These are phyloP conservation scores for Clarias laeviceps DNA, from an alignment of 2,797 vertebrate genomes.

Conservation along the genomic window DNA sequence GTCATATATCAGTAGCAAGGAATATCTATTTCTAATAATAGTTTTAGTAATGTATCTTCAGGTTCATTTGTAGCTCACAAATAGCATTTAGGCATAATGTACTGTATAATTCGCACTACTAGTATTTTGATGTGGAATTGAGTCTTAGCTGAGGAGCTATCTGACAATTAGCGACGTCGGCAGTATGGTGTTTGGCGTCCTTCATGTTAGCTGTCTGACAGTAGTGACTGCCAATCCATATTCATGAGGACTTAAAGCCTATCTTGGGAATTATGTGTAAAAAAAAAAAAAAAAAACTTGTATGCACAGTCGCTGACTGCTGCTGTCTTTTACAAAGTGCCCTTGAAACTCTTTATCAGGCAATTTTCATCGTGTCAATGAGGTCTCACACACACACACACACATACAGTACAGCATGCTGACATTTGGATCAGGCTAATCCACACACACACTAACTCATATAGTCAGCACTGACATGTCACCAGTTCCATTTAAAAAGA, in stretches of 20 bases:
- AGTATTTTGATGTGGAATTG: not conserved
- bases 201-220: conserved; percentile 33
- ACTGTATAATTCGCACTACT: not conserved
- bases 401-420: not conserved
- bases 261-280: conserved; percentile 43
- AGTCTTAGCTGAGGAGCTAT: not conserved
- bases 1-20: not conserved
- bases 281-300: conserved; percentile 36
- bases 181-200: not conserved
- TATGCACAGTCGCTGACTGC: conserved; percentile 26
- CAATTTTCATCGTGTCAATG: conserved; percentile 23
- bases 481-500: not conserved
- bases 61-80: not conserved
- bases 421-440: not conserved
- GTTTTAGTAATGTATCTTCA: not conserved
- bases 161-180: not conserved
- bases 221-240: conserved; percentile 46
- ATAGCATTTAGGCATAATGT: not conserved
- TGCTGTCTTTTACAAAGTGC: conserved; percentile 40
- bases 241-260: conserved; percentile 40
- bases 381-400: not conserved
- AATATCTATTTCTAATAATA: not conserved
- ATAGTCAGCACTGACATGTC: not conserved
- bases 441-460: not conserved
- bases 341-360: conserved; percentile 44